Conservation (phyloP, 2,113 vertebrate species). For the Aldabrachelys gigantea region DNA sequence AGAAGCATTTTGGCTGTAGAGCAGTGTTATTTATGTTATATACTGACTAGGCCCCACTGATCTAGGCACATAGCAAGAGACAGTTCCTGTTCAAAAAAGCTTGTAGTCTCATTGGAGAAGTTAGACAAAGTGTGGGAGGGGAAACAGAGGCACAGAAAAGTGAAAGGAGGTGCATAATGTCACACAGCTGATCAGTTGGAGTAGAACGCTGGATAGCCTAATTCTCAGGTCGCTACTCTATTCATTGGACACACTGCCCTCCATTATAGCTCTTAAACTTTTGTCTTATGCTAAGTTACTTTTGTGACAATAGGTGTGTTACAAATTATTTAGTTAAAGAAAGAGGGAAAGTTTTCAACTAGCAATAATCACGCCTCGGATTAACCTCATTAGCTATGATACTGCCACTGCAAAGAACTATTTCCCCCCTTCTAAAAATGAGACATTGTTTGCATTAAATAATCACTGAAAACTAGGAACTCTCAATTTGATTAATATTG, state of each 20-base stretch:
- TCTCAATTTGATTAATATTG: constrained; percentile 77
- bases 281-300: background rate
- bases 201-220: background rate
- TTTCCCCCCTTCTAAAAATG: constrained; percentile 35
- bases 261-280: background rate
- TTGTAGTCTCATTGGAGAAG: background rate
- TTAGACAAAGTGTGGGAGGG: background rate
- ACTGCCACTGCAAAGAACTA: background rate
- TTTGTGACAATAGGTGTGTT: constrained; percentile 20
- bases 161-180: background rate
- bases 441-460: constrained; percentile 70
- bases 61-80: background rate
- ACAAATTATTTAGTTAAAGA: constrained; percentile 6
- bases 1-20: too few relatives aligned
- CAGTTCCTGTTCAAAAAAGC: background rate
- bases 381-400: too few relatives aligned
- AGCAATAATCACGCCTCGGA: too few relatives aligned
- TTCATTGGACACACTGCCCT: background rate
- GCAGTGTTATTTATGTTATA: background rate
- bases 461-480: constrained; percentile 69
- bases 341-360: background rate
- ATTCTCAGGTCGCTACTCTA: background rate
- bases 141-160: background rate
- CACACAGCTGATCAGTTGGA: fast-evolving
- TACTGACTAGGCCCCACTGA: background rate